A percentile compares a stretch with the other conserved stretches of the same genome.
Evolutionary conservation across 2,797 vertebrate species (phyloP).

Genomic region (Typhlichthys eigenmanni): DNA sequence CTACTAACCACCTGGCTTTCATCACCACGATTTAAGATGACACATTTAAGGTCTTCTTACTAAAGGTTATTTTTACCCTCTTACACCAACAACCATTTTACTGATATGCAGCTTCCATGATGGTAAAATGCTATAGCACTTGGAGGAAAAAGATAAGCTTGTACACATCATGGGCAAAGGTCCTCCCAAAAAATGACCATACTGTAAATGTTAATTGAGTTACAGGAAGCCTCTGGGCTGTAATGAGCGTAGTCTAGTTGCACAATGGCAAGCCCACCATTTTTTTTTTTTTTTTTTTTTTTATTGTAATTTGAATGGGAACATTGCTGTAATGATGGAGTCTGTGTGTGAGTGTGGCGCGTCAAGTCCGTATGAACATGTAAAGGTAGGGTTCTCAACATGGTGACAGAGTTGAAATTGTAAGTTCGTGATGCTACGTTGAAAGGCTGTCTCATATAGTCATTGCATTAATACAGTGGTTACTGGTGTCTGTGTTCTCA

Average conservation of each 20-base stretch:
- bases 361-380: constrained; percentile 25
- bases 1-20: no score
- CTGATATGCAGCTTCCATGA: constrained; percentile 17
- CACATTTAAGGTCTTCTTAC: no score
- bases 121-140: constrained; percentile 34
- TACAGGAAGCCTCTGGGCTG: constrained; percentile 34
- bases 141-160: constrained; percentile 22
- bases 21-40: no score
- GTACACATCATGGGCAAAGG: constrained; percentile 27
- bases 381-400: constrained; percentile 17
- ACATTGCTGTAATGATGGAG: constrained; percentile 50
- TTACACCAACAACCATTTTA: constrained; percentile 2
- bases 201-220: constrained; percentile 43
- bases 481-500: constrained; percentile 42
- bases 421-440: neutral
- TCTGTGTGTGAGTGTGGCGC: constrained; percentile 25
- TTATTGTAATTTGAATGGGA: constrained; percentile 70
- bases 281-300: constrained; percentile 57
- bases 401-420: neutral
- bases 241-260: constrained; percentile 21
- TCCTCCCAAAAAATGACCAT: constrained; percentile 40
- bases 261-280: no score
- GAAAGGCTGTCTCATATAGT: constrained; percentile 46
- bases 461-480: constrained; percentile 40
- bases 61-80: no score